Conservation (phyloP, 2,797 vertebrate genomes). For the Loriculus beryllinus region DNA sequence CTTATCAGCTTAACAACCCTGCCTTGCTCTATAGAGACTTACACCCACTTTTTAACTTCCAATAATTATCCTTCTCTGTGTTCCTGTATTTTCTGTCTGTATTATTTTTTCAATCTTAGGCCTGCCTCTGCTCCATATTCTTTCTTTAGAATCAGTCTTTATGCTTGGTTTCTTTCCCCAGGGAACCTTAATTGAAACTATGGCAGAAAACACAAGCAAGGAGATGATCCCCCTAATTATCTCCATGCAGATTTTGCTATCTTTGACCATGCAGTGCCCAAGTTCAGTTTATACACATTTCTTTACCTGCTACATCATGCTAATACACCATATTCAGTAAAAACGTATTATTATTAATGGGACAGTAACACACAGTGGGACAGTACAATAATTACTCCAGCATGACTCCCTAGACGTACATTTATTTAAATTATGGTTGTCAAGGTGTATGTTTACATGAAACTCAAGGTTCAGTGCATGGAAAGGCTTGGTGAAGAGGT, state of each 20-base stretch:
- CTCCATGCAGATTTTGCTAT: not conserved
- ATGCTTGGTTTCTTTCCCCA: not conserved
- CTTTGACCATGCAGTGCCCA: not conserved
- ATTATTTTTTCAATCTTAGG: not conserved
- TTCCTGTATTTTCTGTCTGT: not conserved
- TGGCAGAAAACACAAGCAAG: not conserved
- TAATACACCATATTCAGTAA: not conserved
- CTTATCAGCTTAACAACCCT: not conserved
- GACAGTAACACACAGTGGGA: not conserved
- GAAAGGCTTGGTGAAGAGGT: not conserved
- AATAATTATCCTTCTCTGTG: not conserved
- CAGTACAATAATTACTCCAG: not conserved
- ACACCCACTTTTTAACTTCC: not conserved
- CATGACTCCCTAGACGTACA: not conserved
- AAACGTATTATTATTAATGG: not conserved
- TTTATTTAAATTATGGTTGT: not conserved
- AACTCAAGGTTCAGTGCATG: not conserved
- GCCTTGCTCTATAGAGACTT: not conserved
- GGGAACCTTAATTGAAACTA: not conserved
- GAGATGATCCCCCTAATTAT: not conserved
- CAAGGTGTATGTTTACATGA: not conserved
- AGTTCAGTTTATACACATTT: not conserved
- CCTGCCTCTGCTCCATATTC: not conserved
- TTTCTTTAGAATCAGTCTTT: not conserved
- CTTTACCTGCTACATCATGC: not conserved